Percentiles rank a stretch among this genome's conserved stretches.
These are phyloP conservation scores for Patiria miniata DNA, from an alignment of 35 echinoderm and acorn worm species.

Conservation along the genomic window DNA sequence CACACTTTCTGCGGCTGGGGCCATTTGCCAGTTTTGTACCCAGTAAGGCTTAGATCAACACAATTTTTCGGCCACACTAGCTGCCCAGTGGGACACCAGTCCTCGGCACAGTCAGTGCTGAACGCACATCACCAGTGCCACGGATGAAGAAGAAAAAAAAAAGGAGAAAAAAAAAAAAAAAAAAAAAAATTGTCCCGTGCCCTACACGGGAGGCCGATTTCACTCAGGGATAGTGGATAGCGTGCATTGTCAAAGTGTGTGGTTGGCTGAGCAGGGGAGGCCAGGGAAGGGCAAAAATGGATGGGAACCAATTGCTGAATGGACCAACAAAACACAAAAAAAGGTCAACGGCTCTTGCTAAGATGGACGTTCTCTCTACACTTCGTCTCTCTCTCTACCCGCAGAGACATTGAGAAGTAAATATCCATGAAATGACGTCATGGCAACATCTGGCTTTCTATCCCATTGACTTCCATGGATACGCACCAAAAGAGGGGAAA, in stretches of 20 bases:
- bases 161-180: not conserved
- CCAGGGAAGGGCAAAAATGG: not conserved
- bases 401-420: not conserved
- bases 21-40: slow-evolving; percentile 23
- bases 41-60: slow-evolving; percentile 18
- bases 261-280: slow-evolving; percentile 3
- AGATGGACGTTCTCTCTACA: not conserved
- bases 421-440: not conserved
- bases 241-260: not conserved
- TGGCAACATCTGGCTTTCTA: not conserved
- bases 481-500: too few relatives aligned
- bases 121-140: too few relatives aligned
- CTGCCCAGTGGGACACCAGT: slow-evolving; percentile 11
- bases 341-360: not conserved
- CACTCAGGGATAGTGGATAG: not conserved
- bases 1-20: slow-evolving; percentile 11
- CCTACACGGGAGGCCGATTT: slow-evolving; percentile 1
- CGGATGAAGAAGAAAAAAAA: not conserved
- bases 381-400: not conserved
- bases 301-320: not conserved
- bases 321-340: not conserved
- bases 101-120: not conserved
- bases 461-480: not conserved
- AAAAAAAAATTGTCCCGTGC: not conserved
- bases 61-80: slow-evolving; percentile 23